A percentile compares a stretch with the other conserved stretches of the same genome.
These are phyloP conservation scores for Aporophyla lueneburgensis DNA, from an alignment of 2,888 invertebrate genomes.

Conservation along the genomic window DNA sequence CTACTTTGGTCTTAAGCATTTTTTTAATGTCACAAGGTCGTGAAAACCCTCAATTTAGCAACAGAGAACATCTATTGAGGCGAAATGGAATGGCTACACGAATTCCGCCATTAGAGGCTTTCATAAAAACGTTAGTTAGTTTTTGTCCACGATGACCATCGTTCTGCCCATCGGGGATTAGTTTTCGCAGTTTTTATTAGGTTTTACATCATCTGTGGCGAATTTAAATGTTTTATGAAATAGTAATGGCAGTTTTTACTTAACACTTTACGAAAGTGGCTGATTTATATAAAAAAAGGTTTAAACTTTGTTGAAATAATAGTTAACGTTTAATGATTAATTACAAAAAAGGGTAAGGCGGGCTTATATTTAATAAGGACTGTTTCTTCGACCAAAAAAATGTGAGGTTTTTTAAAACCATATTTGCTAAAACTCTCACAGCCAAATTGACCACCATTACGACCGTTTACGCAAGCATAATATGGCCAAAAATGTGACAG, in stretches of 20 bases:
- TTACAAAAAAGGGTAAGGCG: background rate
- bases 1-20: constrained; percentile 70
- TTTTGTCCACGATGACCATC: constrained; percentile 68
- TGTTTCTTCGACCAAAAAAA: constrained; percentile 5
- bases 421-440: constrained; percentile 31
- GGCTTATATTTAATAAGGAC: background rate
- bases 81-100: constrained; percentile 70
- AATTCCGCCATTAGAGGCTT: constrained; percentile 68
- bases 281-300: background rate
- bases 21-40: constrained; percentile 75
- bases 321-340: background rate
- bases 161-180: constrained; percentile 61
- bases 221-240: constrained; percentile 56
- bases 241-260: constrained; percentile 26
- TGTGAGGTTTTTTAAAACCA: constrained; percentile 24
- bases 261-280: constrained; percentile 9
- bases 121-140: constrained; percentile 65
- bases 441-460: constrained; percentile 43
- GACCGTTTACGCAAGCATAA: constrained; percentile 55
- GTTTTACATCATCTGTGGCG: constrained; percentile 58
- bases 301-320: background rate
- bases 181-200: constrained; percentile 61
- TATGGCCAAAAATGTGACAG: constrained; percentile 64
- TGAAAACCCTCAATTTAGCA: constrained; percentile 76
- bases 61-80: constrained; percentile 76